Evolutionary conservation across 2,113 vertebrate species (phyloP).

Genomic region (Takifugu bimaculatus): DNA sequence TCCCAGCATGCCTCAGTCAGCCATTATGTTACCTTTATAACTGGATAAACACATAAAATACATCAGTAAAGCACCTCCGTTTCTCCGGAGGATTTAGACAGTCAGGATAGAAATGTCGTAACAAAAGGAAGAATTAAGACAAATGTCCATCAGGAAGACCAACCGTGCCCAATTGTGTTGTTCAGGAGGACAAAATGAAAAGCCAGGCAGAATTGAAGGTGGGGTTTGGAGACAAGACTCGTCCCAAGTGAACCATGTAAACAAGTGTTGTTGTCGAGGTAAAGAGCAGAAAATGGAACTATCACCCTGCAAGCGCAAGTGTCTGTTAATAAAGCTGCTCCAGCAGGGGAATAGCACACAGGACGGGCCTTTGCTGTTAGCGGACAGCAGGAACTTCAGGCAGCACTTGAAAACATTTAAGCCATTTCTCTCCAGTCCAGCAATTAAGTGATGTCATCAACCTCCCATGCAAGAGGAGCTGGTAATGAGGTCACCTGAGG

Average conservation of each 20-base stretch:
- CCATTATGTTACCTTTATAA: constrained; percentile 7
- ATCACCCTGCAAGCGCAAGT: constrained; percentile 12
- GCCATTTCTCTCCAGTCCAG: too few relatives aligned
- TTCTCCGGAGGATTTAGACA: constrained; percentile 12
- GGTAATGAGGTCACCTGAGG: too few relatives aligned
- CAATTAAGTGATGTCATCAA: too few relatives aligned
- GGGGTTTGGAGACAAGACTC: constrained; percentile 18
- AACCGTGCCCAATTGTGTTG: constrained; percentile 18
- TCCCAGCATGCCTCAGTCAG: not conserved
- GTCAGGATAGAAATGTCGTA: constrained; percentile 15
- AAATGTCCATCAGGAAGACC: constrained; percentile 30
- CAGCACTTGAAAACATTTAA: too few relatives aligned
- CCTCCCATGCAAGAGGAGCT: too few relatives aligned
- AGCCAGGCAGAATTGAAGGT: constrained; percentile 24
- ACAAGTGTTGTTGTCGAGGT: constrained; percentile 29
- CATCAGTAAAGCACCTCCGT: constrained; percentile 17
- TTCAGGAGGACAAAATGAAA: constrained; percentile 28
- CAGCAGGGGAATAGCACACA: constrained; percentile 22
- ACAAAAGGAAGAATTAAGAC: constrained; percentile 16
- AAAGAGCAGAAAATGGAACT: constrained; percentile 27
- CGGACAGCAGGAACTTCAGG: too few relatives aligned
- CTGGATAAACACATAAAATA: constrained; percentile 30
- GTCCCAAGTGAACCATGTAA: constrained; percentile 35
- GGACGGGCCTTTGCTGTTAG: not conserved
- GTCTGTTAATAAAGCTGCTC: constrained; percentile 24